These are phyloP conservation scores for Eugnorisma glareosa DNA, from an alignment of 2,888 invertebrate species.

Conservation along the genomic window DNA sequence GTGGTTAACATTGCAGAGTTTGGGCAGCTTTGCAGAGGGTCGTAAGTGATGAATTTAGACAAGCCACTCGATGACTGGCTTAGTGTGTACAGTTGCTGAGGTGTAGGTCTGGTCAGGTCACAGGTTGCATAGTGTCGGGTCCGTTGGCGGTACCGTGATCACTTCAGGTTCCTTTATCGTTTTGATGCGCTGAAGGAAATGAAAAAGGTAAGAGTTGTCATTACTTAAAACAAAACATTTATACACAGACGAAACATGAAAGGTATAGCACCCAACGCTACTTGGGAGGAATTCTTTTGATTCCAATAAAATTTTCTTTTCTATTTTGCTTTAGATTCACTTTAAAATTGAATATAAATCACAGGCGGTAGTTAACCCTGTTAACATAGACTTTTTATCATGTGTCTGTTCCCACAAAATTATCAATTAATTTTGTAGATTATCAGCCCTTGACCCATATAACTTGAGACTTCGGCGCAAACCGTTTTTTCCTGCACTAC, in stretches of 20 bases:
- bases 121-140: conserved; percentile 84
- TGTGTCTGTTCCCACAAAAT: not conserved
- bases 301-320: not conserved
- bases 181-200: conserved; percentile 80
- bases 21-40: conserved; percentile 18
- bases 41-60: conserved; percentile 71
- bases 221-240: not conserved
- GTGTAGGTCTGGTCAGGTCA: conserved; percentile 79
- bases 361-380: not conserved
- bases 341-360: not conserved
- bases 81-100: conserved; percentile 69
- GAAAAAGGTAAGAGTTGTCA: not conserved
- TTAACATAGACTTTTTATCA: not conserved
- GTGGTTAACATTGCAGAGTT: conserved; percentile 28
- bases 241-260: not conserved
- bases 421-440: not conserved
- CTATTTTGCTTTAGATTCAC: not conserved
- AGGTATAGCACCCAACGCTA: not conserved
- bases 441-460: not conserved
- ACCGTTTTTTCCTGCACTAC: not conserved
- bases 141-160: conserved; percentile 82
- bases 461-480: not conserved
- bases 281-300: not conserved
- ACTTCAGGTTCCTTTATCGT: conserved; percentile 82
- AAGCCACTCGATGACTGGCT: conserved; percentile 86